Percentiles rank a stretch among this genome's conserved stretches.
These are phyloP conservation scores for Cetonia aurata DNA, from an alignment of 2,888 invertebrate genomes.

Conservation along the genomic window DNA sequence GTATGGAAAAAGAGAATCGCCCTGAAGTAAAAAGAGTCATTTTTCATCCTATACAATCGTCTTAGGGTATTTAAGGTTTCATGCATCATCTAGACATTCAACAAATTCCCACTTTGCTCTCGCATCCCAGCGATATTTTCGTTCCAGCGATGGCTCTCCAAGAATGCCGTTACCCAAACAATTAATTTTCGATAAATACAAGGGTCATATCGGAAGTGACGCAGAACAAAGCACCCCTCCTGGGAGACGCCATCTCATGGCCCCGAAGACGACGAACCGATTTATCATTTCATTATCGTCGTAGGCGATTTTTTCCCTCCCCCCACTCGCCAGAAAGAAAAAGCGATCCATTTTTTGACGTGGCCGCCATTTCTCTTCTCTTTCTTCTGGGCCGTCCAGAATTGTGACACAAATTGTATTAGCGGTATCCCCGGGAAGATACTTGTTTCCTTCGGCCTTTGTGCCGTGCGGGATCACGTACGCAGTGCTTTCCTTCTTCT, in stretches of 20 bases:
- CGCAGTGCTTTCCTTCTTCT: too few species aligned
- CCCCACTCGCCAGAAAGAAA: too few species aligned
- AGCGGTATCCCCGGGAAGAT: background rate
- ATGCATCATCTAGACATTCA: constrained; percentile 28
- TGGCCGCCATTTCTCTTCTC: too few species aligned
- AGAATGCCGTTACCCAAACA: constrained; percentile 5
- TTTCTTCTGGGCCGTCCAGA: too few species aligned
- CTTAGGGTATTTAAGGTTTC: constrained; percentile 22
- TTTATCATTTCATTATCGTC: too few species aligned
- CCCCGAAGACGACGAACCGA: too few species aligned
- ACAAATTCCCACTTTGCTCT: constrained; percentile 27
- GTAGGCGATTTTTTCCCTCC: too few species aligned
- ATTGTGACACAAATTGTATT: constrained; percentile 11
- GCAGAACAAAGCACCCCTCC: too few species aligned
- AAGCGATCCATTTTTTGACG: too few species aligned
- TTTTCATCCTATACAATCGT: constrained; percentile 18
- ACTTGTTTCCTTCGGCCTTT: background rate
- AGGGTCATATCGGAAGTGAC: background rate
- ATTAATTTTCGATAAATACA: constrained; percentile 15
- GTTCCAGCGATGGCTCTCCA: background rate
- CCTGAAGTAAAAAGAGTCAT: constrained; percentile 8
- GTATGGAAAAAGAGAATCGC: background rate
- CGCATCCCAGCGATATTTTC: constrained; percentile 14
- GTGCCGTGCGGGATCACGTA: too few species aligned
- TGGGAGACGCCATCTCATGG: too few species aligned